Evolutionary conservation across 2,797 vertebrate species (phyloP).

Genomic region (Phalanger gymnotis): DNA sequence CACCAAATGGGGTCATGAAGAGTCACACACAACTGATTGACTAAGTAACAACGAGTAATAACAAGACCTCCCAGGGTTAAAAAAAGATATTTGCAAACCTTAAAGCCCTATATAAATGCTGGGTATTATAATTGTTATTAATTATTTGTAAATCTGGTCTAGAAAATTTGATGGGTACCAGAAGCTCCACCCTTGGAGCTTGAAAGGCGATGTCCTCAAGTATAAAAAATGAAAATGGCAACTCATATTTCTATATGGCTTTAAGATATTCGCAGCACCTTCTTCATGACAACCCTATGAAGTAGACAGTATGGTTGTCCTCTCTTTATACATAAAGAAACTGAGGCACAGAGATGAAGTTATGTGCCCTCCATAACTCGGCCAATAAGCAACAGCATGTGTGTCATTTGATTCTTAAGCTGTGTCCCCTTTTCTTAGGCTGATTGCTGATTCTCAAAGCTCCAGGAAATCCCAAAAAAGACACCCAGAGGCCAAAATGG

Average conservation of each 20-base stretch:
- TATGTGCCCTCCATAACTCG: not conserved
- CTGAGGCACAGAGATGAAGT: not conserved
- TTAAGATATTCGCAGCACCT: not conserved
- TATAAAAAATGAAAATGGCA: not conserved
- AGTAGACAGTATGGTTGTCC: not conserved
- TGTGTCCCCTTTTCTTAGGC: not conserved
- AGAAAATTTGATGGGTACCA: not conserved
- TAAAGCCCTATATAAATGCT: not conserved
- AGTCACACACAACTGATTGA: too few species aligned
- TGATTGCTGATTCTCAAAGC: not conserved
- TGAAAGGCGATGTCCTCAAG: not conserved
- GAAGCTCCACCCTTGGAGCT: not conserved
- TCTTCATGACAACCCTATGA: not conserved
- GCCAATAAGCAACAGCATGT: not conserved
- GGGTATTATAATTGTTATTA: not conserved
- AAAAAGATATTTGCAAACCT: not conserved
- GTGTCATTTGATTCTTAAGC: not conserved
- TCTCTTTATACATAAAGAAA: not conserved
- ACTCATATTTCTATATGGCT: not conserved
- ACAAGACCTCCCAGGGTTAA: not conserved
- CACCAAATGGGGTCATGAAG: too few species aligned
- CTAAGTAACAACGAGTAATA: not conserved
- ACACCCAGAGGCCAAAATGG: not conserved
- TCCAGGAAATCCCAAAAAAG: not conserved
- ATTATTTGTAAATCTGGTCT: not conserved